phyloP scores from a whole-genome alignment of 1,140 invertebrate genomes.

The Dreissena rostriformis region DNA sequence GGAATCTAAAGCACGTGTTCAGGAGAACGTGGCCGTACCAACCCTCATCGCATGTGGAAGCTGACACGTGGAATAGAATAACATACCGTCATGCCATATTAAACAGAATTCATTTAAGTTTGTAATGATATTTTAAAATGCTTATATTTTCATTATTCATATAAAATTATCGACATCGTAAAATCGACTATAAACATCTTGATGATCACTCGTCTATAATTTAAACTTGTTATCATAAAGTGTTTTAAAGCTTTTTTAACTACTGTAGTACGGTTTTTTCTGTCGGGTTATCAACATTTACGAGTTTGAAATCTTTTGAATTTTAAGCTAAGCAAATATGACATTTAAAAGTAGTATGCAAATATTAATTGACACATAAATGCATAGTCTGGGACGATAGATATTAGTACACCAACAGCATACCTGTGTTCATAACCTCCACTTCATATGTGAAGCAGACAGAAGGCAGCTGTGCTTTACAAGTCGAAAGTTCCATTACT shows the following conservation, averaged over 20 bases:
- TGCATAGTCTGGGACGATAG: background rate
- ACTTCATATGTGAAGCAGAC: conserved; percentile 53
- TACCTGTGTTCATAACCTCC: conserved; percentile 47
- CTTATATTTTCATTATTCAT: too few species aligned
- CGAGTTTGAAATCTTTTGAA: too few species aligned
- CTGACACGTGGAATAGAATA: background rate
- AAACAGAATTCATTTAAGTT: background rate
- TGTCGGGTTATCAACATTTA: too few species aligned
- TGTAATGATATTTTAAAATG: too few species aligned
- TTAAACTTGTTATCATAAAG: background rate
- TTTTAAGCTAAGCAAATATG: too few species aligned
- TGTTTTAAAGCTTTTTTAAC: too few species aligned
- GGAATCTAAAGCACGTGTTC: conserved; percentile 40
- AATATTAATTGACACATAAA: background rate
- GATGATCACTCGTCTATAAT: background rate
- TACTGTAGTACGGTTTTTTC: too few species aligned
- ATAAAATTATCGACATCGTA: background rate
- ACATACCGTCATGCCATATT: background rate
- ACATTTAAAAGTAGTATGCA: background rate
- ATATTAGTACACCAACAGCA: background rate
- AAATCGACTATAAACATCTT: background rate
- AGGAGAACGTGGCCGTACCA: conserved; percentile 55
- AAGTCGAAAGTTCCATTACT: conserved; percentile 23
- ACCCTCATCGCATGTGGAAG: conserved; percentile 45
- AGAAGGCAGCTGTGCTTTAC: conserved; percentile 47